Percentiles rank a stretch among this genome's conserved stretches.
Evolutionary conservation across 2,113 vertebrate genomes (phyloP).

Genomic region (Serilophus lunatus): DNA sequence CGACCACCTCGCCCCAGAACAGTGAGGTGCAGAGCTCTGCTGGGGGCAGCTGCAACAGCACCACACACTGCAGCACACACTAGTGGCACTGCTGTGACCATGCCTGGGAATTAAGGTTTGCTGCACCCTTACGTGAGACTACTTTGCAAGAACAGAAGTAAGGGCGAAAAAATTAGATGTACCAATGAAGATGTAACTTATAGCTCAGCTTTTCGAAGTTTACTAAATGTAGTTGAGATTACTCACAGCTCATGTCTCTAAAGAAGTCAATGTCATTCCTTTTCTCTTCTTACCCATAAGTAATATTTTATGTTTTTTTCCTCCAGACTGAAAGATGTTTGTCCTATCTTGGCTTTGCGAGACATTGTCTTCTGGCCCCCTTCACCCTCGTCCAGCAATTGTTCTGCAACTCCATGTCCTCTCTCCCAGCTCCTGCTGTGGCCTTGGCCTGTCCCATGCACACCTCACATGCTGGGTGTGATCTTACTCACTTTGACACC

Average conservation of each 20-base stretch:
- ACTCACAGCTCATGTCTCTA: background rate
- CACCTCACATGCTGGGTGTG: background rate
- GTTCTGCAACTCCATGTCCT: background rate
- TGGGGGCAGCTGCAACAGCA: background rate
- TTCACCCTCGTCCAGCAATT: rapidly evolving
- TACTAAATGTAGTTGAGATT: background rate
- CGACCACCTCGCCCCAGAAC: rapidly evolving
- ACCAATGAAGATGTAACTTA: background rate
- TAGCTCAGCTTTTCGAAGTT: background rate
- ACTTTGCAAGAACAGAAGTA: background rate
- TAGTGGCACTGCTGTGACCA: background rate
- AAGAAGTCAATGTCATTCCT: background rate
- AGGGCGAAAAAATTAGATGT: background rate
- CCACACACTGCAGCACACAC: background rate
- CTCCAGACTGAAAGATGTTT: background rate
- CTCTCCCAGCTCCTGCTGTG: background rate
- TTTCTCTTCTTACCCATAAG: background rate
- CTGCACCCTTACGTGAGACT: background rate
- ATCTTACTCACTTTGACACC: background rate
- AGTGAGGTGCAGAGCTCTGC: background rate
- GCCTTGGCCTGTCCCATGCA: background rate
- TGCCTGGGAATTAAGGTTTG: background rate
- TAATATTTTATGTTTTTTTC: background rate
- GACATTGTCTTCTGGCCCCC: background rate
- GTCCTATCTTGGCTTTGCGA: background rate